Conservation (phyloP, 2,888 invertebrate species). For the Plebejus melissa region DNA sequence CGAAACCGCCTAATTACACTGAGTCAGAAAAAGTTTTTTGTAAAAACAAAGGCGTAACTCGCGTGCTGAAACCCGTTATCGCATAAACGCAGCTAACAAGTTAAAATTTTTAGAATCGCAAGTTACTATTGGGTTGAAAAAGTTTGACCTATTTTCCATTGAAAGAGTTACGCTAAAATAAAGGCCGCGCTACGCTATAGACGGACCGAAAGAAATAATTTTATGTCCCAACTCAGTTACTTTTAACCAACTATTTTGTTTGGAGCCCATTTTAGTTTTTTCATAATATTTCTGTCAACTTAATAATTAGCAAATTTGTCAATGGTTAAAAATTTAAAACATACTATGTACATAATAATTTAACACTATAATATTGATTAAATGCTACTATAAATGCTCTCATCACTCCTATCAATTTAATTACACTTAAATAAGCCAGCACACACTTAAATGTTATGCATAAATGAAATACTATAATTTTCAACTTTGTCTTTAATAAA, state of each 20-base stretch:
- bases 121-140: slow-evolving; percentile 14
- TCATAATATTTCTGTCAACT: not conserved
- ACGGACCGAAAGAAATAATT: not conserved
- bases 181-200: not conserved
- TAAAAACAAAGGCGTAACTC: slow-evolving; percentile 17
- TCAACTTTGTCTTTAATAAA: not conserved
- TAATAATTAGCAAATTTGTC: not conserved
- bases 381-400: not conserved
- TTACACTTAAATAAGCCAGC: not conserved
- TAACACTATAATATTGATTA: not conserved
- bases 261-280: not conserved
- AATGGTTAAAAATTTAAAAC: not conserved
- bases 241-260: not conserved
- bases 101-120: slow-evolving; percentile 19
- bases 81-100: slow-evolving; percentile 20
- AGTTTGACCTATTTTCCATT: slow-evolving; percentile 19
- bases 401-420: not conserved
- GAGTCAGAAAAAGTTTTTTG: slow-evolving; percentile 24
- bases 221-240: not conserved
- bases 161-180: slow-evolving; percentile 8
- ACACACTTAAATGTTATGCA: not conserved
- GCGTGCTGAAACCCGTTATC: slow-evolving; percentile 23
- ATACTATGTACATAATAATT: not conserved
- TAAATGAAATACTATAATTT: not conserved
- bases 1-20: slow-evolving; percentile 29